Percentiles rank a stretch among this genome's conserved stretches.
Conservation (phyloP, 2,888 invertebrate species). For the Pollenia amentaria region DNA sequence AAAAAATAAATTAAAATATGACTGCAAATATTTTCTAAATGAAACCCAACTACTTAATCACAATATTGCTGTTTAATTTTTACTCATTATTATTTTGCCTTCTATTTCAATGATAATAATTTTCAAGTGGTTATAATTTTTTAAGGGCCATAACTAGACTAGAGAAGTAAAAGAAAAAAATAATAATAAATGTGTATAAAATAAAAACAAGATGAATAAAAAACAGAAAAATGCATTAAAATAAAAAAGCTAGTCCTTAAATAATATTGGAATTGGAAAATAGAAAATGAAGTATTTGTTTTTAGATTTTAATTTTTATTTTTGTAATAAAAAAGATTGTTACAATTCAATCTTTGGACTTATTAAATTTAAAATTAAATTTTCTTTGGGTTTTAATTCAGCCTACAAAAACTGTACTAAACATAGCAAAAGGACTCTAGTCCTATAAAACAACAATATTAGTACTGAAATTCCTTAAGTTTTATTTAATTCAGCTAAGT, state of each 20-base stretch:
- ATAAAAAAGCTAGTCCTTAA: neutral
- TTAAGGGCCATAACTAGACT: neutral
- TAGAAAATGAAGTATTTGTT: neutral
- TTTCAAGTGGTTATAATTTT: conserved; percentile 8
- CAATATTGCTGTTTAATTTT: neutral
- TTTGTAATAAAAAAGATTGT: neutral
- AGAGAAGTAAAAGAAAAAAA: neutral
- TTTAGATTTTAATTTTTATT: neutral
- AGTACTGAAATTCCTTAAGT: too few relatives aligned
- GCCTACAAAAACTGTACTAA: too few relatives aligned
- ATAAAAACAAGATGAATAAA: neutral
- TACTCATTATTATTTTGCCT: neutral
- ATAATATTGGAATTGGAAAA: neutral
- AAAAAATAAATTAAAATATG: neutral
- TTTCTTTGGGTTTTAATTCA: too few relatives aligned
- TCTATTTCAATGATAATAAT: conserved; percentile 1
- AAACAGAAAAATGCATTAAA: neutral
- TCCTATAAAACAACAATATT: too few relatives aligned
- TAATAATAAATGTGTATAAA: neutral
- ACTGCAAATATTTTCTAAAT: neutral
- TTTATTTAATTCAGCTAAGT: too few relatives aligned
- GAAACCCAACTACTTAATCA: neutral
- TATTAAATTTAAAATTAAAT: too few relatives aligned
- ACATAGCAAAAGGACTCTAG: too few relatives aligned
- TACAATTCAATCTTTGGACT: too few relatives aligned